Evolutionary conservation across 1,140 invertebrate genomes (phyloP).

Genomic region (Scaptomyza pallida): DNA sequence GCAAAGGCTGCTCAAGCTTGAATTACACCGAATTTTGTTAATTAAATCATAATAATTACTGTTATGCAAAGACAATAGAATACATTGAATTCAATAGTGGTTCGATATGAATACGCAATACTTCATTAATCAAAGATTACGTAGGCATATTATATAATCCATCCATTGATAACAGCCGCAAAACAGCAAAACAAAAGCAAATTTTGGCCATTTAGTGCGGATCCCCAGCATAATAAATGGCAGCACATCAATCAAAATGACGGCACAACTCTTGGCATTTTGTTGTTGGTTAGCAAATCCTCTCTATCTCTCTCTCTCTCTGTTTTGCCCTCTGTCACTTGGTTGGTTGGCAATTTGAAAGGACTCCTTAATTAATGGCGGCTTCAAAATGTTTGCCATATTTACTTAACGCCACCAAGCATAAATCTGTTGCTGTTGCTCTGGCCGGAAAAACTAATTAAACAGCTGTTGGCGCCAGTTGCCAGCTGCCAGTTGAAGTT

Average conservation of each 20-base stretch:
- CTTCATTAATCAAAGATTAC: conserved; percentile 49
- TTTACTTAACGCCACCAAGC: conserved; percentile 32
- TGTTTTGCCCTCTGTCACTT: conserved; percentile 9
- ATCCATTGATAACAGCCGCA: conserved; percentile 3
- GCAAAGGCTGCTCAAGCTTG: not conserved
- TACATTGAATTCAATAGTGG: not conserved
- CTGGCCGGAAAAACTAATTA: conserved; percentile 61
- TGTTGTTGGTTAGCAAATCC: conserved; percentile 1
- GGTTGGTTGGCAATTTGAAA: conserved; percentile 46
- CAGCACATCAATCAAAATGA: conserved; percentile 64
- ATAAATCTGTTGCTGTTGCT: conserved; percentile 62
- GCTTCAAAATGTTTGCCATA: conserved; percentile 31
- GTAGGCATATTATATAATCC: conserved; percentile 4
- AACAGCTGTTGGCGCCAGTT: conserved; percentile 30
- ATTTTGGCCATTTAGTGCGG: conserved; percentile 17
- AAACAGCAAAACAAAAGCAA: not conserved
- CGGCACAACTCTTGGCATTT: conserved; percentile 24
- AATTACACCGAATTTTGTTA: not conserved
- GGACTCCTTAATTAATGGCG: conserved; percentile 60
- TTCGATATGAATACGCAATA: conserved; percentile 10
- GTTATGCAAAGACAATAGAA: not conserved
- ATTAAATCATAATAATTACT: not conserved
- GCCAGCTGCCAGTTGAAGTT: conserved; percentile 20
- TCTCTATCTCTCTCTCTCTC: not conserved
- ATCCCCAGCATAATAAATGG: conserved; percentile 40